A percentile compares a stretch with the other conserved stretches of the same genome.
Evolutionary conservation across 2,797 vertebrate species (phyloP).

Genomic region (Parambassis ranga): DNA sequence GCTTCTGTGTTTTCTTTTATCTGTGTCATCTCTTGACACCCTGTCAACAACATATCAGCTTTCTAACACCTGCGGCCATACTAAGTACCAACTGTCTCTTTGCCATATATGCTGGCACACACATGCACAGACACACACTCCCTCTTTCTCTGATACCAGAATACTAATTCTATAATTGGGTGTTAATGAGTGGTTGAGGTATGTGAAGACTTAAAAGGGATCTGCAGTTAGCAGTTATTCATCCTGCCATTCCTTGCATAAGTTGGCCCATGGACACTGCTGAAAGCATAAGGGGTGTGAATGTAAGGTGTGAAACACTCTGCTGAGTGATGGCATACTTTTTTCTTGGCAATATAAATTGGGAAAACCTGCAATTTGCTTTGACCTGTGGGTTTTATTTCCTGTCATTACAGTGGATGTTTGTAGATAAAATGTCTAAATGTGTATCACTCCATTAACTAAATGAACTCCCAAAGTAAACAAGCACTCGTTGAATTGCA

Average conservation of each 20-base stretch:
- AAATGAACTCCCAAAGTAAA: neutral
- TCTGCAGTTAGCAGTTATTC: slow-evolving; percentile 56
- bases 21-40: neutral
- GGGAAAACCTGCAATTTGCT: neutral
- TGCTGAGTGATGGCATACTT: slow-evolving; percentile 40
- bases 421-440: neutral
- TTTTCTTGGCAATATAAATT: neutral
- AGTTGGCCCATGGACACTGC: slow-evolving; percentile 31
- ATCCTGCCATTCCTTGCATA: slow-evolving; percentile 60
- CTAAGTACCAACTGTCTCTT: slow-evolving; percentile 19
- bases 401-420: neutral
- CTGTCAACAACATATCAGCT: slow-evolving; percentile 25
- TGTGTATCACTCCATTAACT: too few species aligned
- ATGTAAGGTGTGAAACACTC: slow-evolving; percentile 28
- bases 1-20: neutral
- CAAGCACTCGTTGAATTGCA: neutral
- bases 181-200: slow-evolving; percentile 57
- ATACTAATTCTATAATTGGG: slow-evolving; percentile 65
- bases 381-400: neutral
- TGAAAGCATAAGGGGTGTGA: slow-evolving; percentile 53
- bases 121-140: neutral
- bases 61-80: slow-evolving; percentile 36
- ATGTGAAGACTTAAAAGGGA: slow-evolving; percentile 53
- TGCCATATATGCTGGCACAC: slow-evolving; percentile 9
- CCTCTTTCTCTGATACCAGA: slow-evolving; percentile 12